A percentile compares a stretch with the other conserved stretches of the same genome.
Evolutionary conservation across 2,113 vertebrate species (phyloP).

Genomic region (Solenodon paradoxus): DNA sequence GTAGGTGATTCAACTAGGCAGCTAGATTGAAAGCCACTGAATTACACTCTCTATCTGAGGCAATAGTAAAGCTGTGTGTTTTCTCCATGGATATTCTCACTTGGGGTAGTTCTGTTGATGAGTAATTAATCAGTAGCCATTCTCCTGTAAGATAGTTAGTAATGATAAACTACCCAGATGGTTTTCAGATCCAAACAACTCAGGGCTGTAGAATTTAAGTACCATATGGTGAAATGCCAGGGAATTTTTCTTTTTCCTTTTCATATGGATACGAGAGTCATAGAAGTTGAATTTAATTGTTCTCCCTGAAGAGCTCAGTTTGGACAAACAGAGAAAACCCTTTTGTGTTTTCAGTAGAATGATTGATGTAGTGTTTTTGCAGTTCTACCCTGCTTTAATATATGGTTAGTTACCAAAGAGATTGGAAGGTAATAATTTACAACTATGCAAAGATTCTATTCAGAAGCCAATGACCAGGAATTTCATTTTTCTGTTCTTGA

Average conservation of each 20-base stretch:
- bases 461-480: background rate
- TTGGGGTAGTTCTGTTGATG: background rate
- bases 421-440: background rate
- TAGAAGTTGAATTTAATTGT: background rate
- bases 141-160: background rate
- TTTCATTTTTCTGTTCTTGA: background rate
- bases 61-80: background rate
- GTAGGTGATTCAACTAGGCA: background rate
- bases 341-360: background rate
- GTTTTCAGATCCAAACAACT: background rate
- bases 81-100: background rate
- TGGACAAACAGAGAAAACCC: background rate
- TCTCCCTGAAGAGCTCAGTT: background rate
- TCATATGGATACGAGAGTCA: background rate
- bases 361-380: background rate
- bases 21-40: background rate
- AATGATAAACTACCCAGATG: background rate
- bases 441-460: background rate
- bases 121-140: slow-evolving; percentile 28
- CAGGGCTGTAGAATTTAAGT: background rate
- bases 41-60: background rate
- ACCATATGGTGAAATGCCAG: background rate
- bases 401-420: background rate
- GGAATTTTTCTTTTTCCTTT: background rate
- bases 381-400: background rate